Evolutionary conservation across 2,888 invertebrate genomes (phyloP).

Genomic region (Phasia obesa): DNA sequence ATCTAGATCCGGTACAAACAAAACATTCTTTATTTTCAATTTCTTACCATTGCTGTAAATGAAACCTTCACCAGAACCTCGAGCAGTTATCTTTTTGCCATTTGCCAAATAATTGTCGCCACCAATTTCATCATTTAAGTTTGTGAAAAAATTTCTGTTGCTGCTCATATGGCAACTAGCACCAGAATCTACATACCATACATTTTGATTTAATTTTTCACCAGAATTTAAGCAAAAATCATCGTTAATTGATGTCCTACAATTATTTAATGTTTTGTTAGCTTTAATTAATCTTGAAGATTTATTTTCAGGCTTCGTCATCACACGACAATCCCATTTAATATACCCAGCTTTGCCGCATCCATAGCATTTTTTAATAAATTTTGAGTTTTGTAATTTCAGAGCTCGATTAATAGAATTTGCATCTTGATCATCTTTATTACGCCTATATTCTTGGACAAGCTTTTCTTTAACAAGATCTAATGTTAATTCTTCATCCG

Average conservation of each 20-base stretch:
- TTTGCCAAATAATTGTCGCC: background rate
- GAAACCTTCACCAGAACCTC: background rate
- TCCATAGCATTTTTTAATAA: background rate
- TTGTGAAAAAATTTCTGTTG: background rate
- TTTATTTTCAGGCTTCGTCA: slow-evolving; percentile 4
- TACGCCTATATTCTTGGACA: too few relatives aligned
- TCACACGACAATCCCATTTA: background rate
- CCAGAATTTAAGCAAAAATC: background rate
- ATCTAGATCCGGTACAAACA: background rate
- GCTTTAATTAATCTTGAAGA: background rate
- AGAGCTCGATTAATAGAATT: background rate
- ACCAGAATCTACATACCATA: too few relatives aligned
- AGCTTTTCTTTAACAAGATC: too few relatives aligned
- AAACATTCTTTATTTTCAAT: background rate
- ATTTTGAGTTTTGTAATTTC: too few relatives aligned
- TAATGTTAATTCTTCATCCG: too few relatives aligned
- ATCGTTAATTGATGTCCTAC: too few relatives aligned
- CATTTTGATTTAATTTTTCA: background rate
- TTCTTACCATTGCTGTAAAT: background rate
- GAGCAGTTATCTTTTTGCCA: background rate
- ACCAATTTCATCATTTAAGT: background rate
- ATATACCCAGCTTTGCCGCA: background rate
- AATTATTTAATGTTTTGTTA: background rate
- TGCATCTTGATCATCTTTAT: too few relatives aligned
- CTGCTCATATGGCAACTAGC: background rate